A percentile compares a stretch with the other conserved stretches of the same genome.
Evolutionary conservation across 2,888 invertebrate species (phyloP).

Genomic region (Dryocosmus kuriphilus): DNA sequence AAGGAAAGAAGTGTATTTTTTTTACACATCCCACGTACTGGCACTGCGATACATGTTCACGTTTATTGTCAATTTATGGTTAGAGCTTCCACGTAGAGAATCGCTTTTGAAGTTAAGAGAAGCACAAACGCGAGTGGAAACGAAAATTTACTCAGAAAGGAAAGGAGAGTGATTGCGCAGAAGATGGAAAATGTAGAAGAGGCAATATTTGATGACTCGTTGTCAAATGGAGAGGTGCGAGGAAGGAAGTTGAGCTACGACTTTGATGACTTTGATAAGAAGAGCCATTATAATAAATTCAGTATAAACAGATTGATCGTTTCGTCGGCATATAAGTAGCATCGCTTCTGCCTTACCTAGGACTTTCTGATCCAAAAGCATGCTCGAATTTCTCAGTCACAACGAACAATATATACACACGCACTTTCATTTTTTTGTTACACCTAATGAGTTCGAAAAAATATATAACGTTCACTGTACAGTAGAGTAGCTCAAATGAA

Average conservation of each 20-base stretch:
- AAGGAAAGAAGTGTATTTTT: constrained; percentile 16
- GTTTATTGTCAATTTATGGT: constrained; percentile 26
- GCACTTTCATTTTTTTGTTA: not conserved
- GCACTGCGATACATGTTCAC: constrained; percentile 17
- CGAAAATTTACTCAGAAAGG: not conserved
- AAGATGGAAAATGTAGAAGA: constrained; percentile 18
- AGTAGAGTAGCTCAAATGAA: too few relatives aligned
- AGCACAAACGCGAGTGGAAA: constrained; percentile 38
- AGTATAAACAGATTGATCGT: not conserved
- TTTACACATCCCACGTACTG: not conserved
- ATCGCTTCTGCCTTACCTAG: not conserved
- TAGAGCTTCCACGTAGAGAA: constrained; percentile 40
- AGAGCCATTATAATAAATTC: not conserved
- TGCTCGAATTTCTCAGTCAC: not conserved
- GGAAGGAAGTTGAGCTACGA: constrained; percentile 42
- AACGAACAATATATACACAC: not conserved
- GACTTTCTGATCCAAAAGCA: not conserved
- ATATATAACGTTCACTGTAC: not conserved
- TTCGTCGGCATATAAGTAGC: not conserved
- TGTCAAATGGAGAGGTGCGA: constrained; percentile 71
- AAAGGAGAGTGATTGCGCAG: constrained; percentile 17
- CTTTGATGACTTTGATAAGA: constrained; percentile 10
- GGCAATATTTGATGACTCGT: constrained; percentile 51
- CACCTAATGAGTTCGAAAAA: not conserved
- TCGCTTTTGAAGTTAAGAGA: constrained; percentile 18